Percentiles rank a stretch among this genome's conserved stretches.
phyloP scores from a whole-genome alignment of 2,888 invertebrate genomes.

The Hypomecis atomaria region DNA sequence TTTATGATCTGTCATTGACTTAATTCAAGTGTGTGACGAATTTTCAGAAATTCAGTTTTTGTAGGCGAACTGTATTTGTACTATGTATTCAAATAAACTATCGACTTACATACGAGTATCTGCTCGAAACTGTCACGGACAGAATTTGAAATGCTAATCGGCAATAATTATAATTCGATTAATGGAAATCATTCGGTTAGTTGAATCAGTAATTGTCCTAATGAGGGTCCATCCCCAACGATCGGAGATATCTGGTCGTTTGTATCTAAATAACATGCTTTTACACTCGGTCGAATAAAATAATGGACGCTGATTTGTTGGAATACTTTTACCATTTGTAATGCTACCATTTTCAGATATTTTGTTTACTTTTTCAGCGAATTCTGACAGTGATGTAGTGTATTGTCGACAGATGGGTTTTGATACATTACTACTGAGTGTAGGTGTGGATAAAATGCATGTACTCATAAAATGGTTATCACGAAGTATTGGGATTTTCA shows the following conservation, averaged over 20 bases:
- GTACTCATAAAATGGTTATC: slow-evolving; percentile 19
- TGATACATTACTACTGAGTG: slow-evolving; percentile 4
- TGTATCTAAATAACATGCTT: slow-evolving; percentile 50
- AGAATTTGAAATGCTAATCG: slow-evolving; percentile 36
- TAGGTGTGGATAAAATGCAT: not conserved
- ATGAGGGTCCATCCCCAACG: slow-evolving; percentile 35
- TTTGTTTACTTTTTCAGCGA: slow-evolving; percentile 34
- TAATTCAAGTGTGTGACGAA: not conserved
- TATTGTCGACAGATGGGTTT: slow-evolving; percentile 14
- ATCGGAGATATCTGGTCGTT: slow-evolving; percentile 32
- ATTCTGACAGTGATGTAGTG: slow-evolving; percentile 24
- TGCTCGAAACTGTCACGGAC: slow-evolving; percentile 19
- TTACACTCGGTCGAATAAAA: slow-evolving; percentile 42
- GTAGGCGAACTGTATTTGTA: not conserved
- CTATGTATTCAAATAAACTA: slow-evolving; percentile 2
- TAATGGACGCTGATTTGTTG: slow-evolving; percentile 33
- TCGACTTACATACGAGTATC: not conserved
- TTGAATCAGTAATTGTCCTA: slow-evolving; percentile 37
- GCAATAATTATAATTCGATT: slow-evolving; percentile 36
- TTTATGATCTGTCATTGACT: not conserved
- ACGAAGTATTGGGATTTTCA: slow-evolving; percentile 8
- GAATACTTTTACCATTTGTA: slow-evolving; percentile 28
- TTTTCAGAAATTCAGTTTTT: not conserved
- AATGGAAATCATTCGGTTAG: slow-evolving; percentile 42
- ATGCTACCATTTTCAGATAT: slow-evolving; percentile 36